phyloP scores from a whole-genome alignment of 2,113 vertebrate species.

The Syngnathus scovelli region DNA sequence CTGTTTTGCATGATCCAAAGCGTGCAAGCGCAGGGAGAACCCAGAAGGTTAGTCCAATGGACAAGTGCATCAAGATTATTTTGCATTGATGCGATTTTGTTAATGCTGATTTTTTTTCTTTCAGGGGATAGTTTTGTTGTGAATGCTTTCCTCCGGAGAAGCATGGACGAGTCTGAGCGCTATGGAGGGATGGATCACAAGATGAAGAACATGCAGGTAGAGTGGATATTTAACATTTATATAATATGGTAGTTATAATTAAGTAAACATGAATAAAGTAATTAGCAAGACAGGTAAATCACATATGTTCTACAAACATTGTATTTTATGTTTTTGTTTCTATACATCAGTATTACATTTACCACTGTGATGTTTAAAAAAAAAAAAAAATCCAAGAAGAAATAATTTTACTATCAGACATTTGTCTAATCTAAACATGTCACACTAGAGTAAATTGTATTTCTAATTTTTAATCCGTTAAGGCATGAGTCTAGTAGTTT shows the following conservation, averaged over 20 bases:
- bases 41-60: constrained; percentile 69
- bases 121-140: constrained; percentile 77
- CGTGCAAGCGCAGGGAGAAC: constrained; percentile 75
- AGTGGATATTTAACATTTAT: not conserved
- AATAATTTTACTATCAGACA: not conserved
- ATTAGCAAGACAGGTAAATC: no score
- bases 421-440: no score
- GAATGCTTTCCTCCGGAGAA: constrained; percentile 71
- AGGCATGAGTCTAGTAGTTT: not conserved
- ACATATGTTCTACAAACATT: no score
- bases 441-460: not conserved
- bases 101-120: constrained; percentile 20
- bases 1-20: constrained; percentile 47
- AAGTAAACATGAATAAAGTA: no score
- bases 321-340: no score
- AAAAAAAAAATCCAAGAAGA: not conserved
- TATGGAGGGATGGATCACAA: constrained; percentile 62
- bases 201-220: constrained; percentile 69
- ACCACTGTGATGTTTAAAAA: no score
- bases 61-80: not conserved
- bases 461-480: not conserved
- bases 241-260: no score
- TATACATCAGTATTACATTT: no score
- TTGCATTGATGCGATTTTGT: not conserved
- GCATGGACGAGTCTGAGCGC: constrained; percentile 69